Evolutionary conservation across 2,888 invertebrate genomes (phyloP), one percentile per base, ranked within the genome.

Genomic region (Scaptomyza reducta): DNA sequence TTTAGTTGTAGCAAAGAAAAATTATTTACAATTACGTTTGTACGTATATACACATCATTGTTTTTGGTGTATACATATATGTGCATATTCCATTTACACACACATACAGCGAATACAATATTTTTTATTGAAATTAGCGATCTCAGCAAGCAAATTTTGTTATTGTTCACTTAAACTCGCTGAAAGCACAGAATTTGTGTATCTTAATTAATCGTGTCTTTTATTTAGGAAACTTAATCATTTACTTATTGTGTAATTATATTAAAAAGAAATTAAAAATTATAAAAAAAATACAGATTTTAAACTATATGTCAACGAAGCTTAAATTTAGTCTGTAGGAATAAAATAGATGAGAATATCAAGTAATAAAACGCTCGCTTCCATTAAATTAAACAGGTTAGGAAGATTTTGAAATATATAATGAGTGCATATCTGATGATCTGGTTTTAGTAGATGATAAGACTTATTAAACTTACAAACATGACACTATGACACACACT

Each of bases 91-190:
- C 85, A 78, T 64, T 70, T 70, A 59, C 40, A 69, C 53, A 53
- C 27, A 27, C 7, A 27, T 13, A 46, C 74, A 41, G 57, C 13
- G 47, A 76, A 45, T n/a, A 70, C 44, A 56, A 70, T 42, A 61
- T 54, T 67, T 51, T 65, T 61, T 55, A 60, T 65, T 67, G 22
- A 40, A 74, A 60, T 86, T 79, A 76, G 88, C 69, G 81, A 81
- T 88, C 88, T 81, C 88, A 81, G 61, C 61, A 66, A 71, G 45
- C 38, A 58, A 61, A 57, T 65, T 63, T 69, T 78, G 76, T 88
- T 81, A 88, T 70, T 78, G 61, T 85, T 71, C 86, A 77, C 47
- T 68, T 78, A 47, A 49, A 44, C 50, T 63, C 57, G 45, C 44
- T 61, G 40, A 62, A 66, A 66, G 46, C 56, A 73, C 54, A 51